phyloP scores from a whole-genome alignment of 1,140 invertebrate genomes.

The Philotrypesis tridentata region DNA sequence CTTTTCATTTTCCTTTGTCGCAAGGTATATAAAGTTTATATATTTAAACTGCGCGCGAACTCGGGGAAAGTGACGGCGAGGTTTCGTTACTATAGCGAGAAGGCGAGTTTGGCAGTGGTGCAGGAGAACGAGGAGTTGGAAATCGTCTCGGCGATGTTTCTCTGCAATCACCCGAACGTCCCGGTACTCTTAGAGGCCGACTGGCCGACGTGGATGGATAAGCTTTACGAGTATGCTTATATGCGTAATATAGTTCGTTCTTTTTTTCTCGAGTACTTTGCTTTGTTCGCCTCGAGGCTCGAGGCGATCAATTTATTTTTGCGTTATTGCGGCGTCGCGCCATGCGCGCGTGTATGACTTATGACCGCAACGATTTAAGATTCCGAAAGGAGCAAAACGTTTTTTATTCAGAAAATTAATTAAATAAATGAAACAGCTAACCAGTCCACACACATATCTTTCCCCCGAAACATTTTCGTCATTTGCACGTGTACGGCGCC shows the following conservation, averaged over 20 bases:
- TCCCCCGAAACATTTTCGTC: neutral
- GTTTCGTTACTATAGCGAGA: conserved; percentile 66
- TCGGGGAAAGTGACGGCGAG: neutral
- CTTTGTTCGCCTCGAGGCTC: too few relatives aligned
- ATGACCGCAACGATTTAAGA: too few relatives aligned
- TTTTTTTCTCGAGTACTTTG: too few relatives aligned
- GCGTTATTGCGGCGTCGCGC: too few relatives aligned
- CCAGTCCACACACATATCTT: neutral
- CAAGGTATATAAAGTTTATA: too few relatives aligned
- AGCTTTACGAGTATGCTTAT: conserved; percentile 75
- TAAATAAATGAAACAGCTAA: too few relatives aligned
- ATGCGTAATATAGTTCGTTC: too few relatives aligned
- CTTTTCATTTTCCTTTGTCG: neutral
- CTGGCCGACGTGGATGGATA: conserved; percentile 74
- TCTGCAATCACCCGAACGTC: conserved; percentile 74
- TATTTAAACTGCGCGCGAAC: too few relatives aligned
- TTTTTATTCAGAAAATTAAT: too few relatives aligned
- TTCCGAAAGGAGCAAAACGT: too few relatives aligned
- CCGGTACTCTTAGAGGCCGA: conserved; percentile 70
- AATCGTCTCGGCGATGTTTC: conserved; percentile 71
- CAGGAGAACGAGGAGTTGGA: conserved; percentile 67
- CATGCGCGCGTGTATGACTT: too few relatives aligned
- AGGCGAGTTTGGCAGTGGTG: conserved; percentile 66
- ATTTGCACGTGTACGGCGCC: neutral
- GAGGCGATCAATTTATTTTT: neutral